phyloP scores from a whole-genome alignment of 2,888 invertebrate genomes.

The Ormyrus labotus region DNA sequence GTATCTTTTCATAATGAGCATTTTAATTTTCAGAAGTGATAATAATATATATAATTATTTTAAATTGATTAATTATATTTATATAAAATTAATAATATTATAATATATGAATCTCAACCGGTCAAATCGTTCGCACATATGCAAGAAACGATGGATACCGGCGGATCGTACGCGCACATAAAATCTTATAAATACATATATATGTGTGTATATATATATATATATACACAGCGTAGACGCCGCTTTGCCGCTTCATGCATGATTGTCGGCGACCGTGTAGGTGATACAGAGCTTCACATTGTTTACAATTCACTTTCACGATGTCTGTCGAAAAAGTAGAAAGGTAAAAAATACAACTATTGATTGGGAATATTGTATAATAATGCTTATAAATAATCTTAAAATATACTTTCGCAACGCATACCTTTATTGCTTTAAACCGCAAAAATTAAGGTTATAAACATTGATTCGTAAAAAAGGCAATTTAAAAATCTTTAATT shows the following conservation, averaged over 20 bases:
- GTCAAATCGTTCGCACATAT: no score
- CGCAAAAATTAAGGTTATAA: constrained; percentile 56
- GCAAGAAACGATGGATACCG: no score
- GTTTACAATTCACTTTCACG: constrained; percentile 43
- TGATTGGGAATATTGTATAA: neutral
- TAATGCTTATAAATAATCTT: neutral
- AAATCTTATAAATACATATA: no score
- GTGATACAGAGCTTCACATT: constrained; percentile 38
- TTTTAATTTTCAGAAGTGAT: no score
- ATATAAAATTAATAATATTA: no score
- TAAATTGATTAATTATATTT: no score
- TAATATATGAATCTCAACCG: no score
- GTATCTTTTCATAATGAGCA: no score
- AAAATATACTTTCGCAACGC: neutral
- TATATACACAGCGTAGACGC: neutral
- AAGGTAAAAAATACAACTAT: constrained; percentile 60
- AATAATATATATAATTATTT: no score
- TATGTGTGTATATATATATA: no score
- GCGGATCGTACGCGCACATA: no score
- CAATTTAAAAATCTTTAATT: neutral
- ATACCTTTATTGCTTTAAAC: neutral
- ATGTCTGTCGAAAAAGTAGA: constrained; percentile 69
- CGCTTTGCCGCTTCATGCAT: neutral
- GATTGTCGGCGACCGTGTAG: neutral
- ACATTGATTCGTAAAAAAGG: constrained; percentile 16